These are phyloP conservation scores for Aproaerema taeniolella DNA, from an alignment of 2,888 invertebrate genomes.

Conservation along the genomic window DNA sequence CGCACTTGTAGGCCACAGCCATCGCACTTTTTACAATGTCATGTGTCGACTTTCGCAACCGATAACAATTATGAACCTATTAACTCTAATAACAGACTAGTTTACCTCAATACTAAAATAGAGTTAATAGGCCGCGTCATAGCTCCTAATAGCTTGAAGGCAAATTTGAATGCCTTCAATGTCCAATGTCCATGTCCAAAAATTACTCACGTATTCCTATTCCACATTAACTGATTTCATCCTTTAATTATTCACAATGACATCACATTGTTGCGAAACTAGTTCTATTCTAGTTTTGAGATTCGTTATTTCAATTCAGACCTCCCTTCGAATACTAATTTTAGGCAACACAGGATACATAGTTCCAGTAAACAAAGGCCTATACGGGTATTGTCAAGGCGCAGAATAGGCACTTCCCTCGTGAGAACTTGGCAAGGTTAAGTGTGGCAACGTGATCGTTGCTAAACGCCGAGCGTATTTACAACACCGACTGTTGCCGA, in stretches of 20 bases:
- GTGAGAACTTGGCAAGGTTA: slow-evolving; percentile 76
- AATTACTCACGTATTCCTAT: too few relatives aligned
- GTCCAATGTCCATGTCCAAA: too few relatives aligned
- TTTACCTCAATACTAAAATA: slow-evolving; percentile 14
- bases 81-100: slow-evolving; percentile 31
- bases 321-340: slow-evolving; percentile 27
- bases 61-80: slow-evolving; percentile 49
- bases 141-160: too few relatives aligned
- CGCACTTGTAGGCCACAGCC: slow-evolving; percentile 71
- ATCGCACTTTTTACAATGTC: slow-evolving; percentile 71
- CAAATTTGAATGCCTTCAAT: too few relatives aligned
- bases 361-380: slow-evolving; percentile 64
- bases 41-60: slow-evolving; percentile 68
- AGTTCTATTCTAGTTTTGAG: slow-evolving; percentile 15
- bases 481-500: slow-evolving; percentile 70
- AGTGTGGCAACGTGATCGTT: slow-evolving; percentile 74
- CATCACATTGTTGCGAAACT: background rate
- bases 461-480: slow-evolving; percentile 74
- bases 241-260: slow-evolving; percentile 7
- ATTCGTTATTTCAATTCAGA: slow-evolving; percentile 37
- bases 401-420: slow-evolving; percentile 75
- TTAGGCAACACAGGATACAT: slow-evolving; percentile 63
- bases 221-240: background rate
- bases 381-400: slow-evolving; percentile 75
- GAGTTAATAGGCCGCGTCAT: background rate